Percentiles rank a stretch among this genome's conserved stretches.
phyloP scores from a whole-genome alignment of 2,888 invertebrate genomes.

The Alloscopus bannaensis region DNA sequence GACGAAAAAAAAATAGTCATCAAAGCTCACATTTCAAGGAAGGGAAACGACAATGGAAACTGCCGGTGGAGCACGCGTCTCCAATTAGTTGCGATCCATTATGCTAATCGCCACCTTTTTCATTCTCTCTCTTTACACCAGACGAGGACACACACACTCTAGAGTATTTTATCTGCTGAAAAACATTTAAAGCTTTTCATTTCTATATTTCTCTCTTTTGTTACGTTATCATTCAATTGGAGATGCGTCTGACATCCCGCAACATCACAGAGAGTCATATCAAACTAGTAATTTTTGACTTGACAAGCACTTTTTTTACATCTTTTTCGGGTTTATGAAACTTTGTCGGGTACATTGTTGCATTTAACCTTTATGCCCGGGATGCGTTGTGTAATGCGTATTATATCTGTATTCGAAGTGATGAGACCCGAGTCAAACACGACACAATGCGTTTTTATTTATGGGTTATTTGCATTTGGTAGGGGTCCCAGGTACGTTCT shows the following conservation, averaged over 20 bases:
- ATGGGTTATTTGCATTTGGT: too few relatives aligned
- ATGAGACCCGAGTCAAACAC: slow-evolving; percentile 17
- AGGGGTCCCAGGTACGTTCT: too few relatives aligned
- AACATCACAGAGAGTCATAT: too few relatives aligned
- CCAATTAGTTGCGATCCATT: slow-evolving; percentile 73
- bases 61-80: slow-evolving; percentile 68
- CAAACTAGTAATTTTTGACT: slow-evolving; percentile 16
- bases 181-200: too few relatives aligned
- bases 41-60: slow-evolving; percentile 30
- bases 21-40: slow-evolving; percentile 30
- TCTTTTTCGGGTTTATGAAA: slow-evolving; percentile 40
- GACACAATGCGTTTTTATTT: slow-evolving; percentile 58
- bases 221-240: slow-evolving; percentile 37
- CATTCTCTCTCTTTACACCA: too few relatives aligned
- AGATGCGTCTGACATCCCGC: too few relatives aligned
- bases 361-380: too few relatives aligned
- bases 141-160: too few relatives aligned
- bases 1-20: slow-evolving; percentile 42
- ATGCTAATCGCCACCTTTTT: slow-evolving; percentile 73
- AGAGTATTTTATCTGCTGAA: too few relatives aligned
- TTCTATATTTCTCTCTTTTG: slow-evolving; percentile 2
- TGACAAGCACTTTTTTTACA: slow-evolving; percentile 18
- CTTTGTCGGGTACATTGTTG: slow-evolving; percentile 40
- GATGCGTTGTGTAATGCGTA: slow-evolving; percentile 25
- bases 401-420: slow-evolving; percentile 3